Base-by-base conservation (phyloP, 2,888 invertebrate species). In the Callimorpha dominula region DNA sequence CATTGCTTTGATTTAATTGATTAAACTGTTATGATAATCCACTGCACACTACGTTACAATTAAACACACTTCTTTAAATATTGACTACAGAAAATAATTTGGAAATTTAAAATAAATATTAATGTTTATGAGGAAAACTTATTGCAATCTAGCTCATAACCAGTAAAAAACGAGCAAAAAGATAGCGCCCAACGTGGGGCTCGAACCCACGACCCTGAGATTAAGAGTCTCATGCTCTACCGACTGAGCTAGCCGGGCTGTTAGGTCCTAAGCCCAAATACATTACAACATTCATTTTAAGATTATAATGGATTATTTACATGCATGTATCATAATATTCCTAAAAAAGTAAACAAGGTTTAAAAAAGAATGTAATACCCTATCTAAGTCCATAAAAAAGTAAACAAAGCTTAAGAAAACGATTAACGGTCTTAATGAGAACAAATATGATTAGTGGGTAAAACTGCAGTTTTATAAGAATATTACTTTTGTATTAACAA, bases 171-270 rank as follows among this genome's bases (percentile, higher is more conserved):
- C 11, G 0, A 17, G 1, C 87, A 90, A 91, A 92, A 90, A 84
- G 68, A 73, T 72, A 77, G 71, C 96, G 96, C 96, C 96, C 96
- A 96, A 96, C 96, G 96, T 96, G 96, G 96, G 96, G 96, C 96
- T 96, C 96, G 95, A 96, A 96, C 96, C 95, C 95, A 96, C 96
- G 95, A 96, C 96, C 96, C 96, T 96, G 96, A 96, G 96, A 96
- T 96, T 96, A 96, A 96, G 96, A 96, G 96, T 96, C 96, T 96
- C 96, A 96, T 94, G 94, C 94, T 94, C 94, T 94, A 94, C 94
- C 94, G 94, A 94, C 94, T 94, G 94, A 94, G 94, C 94, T 94
- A 94, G 94, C 94, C 94, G 94, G 94, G 94, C 94, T 85, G 75
- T 14, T 86, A 0, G 0, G 0, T 2, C 4, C 1, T 1, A 2